A percentile compares a stretch with the other conserved stretches of the same genome.
These are phyloP conservation scores for Morone chrysops DNA, from an alignment of 2,113 vertebrate species.

Conservation along the genomic window DNA sequence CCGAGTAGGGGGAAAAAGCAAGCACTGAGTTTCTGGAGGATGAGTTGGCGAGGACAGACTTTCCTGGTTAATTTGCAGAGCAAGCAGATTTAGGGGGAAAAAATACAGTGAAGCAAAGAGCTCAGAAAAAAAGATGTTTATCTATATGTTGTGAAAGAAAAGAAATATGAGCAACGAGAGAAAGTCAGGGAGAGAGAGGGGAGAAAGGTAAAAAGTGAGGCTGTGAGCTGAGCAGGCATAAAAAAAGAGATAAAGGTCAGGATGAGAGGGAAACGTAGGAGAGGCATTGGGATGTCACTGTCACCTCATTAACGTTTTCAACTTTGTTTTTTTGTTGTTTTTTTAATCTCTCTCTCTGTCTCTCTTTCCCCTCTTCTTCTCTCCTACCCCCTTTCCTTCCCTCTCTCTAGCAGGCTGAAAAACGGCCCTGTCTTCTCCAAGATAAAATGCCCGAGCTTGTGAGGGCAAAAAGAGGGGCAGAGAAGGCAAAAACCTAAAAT, in stretches of 20 bases:
- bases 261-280: constrained; percentile 42
- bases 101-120: constrained; percentile 23
- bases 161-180: constrained; percentile 35
- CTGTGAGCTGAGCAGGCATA: constrained; percentile 64
- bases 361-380: not conserved
- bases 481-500: constrained; percentile 58
- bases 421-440: constrained; percentile 32
- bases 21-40: constrained; percentile 34
- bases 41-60: constrained; percentile 34
- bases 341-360: constrained; percentile 14
- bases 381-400: not conserved
- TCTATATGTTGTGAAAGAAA: constrained; percentile 54
- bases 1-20: constrained; percentile 13
- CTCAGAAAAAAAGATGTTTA: constrained; percentile 42
- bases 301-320: constrained; percentile 60
- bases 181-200: constrained; percentile 25
- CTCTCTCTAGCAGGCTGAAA: constrained; percentile 35
- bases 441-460: constrained; percentile 45
- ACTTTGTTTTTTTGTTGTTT: constrained; percentile 17
- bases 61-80: constrained; percentile 59
- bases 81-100: constrained; percentile 50
- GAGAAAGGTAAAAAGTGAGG: constrained; percentile 28
- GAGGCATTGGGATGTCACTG: constrained; percentile 41
- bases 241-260: constrained; percentile 69
- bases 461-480: constrained; percentile 46